Base-by-base conservation (phyloP, 2,113 vertebrate species). In the Scopus umbretta region DNA sequence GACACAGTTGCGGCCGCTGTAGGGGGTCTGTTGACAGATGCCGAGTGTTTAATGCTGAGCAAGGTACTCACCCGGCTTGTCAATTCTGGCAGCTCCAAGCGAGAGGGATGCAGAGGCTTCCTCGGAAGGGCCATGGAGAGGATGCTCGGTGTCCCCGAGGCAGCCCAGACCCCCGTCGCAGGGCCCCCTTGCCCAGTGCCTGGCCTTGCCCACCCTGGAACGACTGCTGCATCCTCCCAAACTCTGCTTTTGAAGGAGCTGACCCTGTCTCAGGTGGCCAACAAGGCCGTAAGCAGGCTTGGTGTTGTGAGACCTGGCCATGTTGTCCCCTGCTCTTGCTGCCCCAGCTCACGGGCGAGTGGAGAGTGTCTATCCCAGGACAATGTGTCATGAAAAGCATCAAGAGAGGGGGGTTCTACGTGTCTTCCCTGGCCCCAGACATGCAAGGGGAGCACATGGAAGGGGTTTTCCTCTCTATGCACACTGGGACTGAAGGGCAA, bases 21-120 rank as follows among this genome's bases (percentile, higher is more conserved):
- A 63, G 94, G 94, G 82, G 88, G 59, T 34, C 88, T 81, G 92
- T 50, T 70, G 90, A 63, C 93, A 93, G 87, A 85, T 82, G 84
- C 70, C 0, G 34, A 81, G 62, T 65, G 66, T 83, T 90, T 68
- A 88, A 70, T 62, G 92, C 94, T 94, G 90, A 92, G 53, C 71
- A 70, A 85, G 53, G 62, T 10, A 7, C 73, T 72, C 85, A 40
- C 58, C 62, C 4, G 3, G 29, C 80, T 82, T 0, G 1, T 40
- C 16, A 42, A 22, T 81, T 29, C 61, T 43, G 67, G 61, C 3
- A 0, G 58, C 79, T 93, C 62, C 49, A 47, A 59, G 67, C 3
- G 16, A 43, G 62, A 65, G 16, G 62, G 72, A 6, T 38, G 50
- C 52, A 56, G 74, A 43, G 32, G 5, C 16, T 52, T 62, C 71